Base-by-base conservation (phyloP, 2,113 vertebrate species). In the Gracilinanus agilis region DNA sequence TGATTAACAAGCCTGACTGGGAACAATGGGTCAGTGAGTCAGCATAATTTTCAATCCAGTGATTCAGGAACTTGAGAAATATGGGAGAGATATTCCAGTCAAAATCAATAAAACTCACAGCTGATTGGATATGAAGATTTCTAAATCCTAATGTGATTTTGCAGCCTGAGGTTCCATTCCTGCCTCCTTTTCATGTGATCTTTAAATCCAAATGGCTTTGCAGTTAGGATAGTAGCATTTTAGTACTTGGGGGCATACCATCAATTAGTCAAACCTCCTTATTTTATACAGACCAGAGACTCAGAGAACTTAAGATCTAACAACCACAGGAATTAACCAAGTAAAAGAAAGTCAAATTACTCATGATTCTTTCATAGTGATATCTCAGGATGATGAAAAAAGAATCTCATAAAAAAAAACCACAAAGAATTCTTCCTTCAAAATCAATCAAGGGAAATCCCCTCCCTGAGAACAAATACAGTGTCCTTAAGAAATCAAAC, bases 311-410 rank as follows among this genome's bases (percentile, higher is more conserved):
- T 83, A 21, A 83, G 34, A 2, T 21, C 34, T 40, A 40, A 83
- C 67, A 83, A 83, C n/a, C 40, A 23, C n/a, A 2, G 23, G 67
- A 40, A 83, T 83, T 83, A 83, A 40, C 16, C 5, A 40, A 21
- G 34, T 21, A 40, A 40, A 34, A 83, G 67, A 83, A 24, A 11
- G 21, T 96, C 54, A 34, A 54, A 25, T 56, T 95, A 44, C 83
- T 95, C 88, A 58, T 96, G 90, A 94, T 90, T 97, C 83, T 53
- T 92, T 95, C 92, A 58, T 83, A 44, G n/a, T 67, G 44, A 93
- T 90, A 98, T 95, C 95, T 91, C 44, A 89, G 54, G 61, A 25
- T 95, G 88, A 8, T 93, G 93, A 94, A 83, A n/a, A 75, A 19
- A 75, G 24, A 27, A 83, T 8, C 24, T 95, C 92, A n/a, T 40